Percentiles rank a stretch among this genome's conserved stretches.
phyloP scores from a whole-genome alignment of 2,113 vertebrate species.

The Myodes glareolus region DNA sequence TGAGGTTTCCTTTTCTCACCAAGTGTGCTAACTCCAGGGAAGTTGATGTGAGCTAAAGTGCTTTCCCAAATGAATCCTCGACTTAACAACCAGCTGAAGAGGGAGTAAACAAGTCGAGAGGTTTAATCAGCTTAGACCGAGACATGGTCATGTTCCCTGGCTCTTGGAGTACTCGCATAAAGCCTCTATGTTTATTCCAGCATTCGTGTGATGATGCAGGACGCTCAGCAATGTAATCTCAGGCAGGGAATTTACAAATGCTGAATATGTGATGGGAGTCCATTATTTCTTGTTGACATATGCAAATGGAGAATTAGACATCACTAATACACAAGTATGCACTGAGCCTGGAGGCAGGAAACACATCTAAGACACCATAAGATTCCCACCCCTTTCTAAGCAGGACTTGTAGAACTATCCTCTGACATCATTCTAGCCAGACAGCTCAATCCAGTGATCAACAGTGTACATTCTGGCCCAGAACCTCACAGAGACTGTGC shows the following conservation, averaged over 20 bases:
- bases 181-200: slow-evolving; percentile 61
- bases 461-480: neutral
- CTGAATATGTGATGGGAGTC: slow-evolving; percentile 1
- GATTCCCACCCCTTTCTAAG: neutral
- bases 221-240: slow-evolving; percentile 20
- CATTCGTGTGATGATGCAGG: slow-evolving; percentile 45
- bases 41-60: neutral
- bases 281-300: slow-evolving; percentile 19
- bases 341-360: neutral
- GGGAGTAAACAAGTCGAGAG: slow-evolving; percentile 29
- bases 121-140: slow-evolving; percentile 40
- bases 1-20: neutral
- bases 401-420: neutral
- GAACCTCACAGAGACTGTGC: neutral
- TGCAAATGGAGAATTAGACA: neutral
- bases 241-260: slow-evolving; percentile 42
- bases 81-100: slow-evolving; percentile 4
- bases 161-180: slow-evolving; percentile 23
- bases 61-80: neutral
- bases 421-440: neutral
- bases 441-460: neutral
- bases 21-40: neutral
- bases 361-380: neutral
- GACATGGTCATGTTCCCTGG: neutral
- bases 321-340: neutral